Percentiles rank a stretch among this genome's conserved stretches.
Conservation (phyloP, 2,888 invertebrate species). For the Eledona agricola region DNA sequence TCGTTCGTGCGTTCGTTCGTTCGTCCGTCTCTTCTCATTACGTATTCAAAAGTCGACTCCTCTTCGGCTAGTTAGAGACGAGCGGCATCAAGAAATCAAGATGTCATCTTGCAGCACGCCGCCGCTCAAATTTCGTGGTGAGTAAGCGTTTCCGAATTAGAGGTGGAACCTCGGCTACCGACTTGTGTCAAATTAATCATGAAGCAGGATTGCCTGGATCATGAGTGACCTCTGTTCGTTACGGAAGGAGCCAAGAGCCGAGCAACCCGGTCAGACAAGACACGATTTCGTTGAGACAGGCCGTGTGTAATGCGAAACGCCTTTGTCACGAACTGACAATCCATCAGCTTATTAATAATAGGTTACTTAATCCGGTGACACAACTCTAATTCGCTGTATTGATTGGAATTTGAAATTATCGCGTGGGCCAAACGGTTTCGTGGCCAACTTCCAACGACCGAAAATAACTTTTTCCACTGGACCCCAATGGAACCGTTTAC, state of each 20-base stretch:
- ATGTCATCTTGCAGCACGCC: constrained; percentile 46
- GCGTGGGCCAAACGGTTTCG: constrained; percentile 36
- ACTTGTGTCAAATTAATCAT: constrained; percentile 45
- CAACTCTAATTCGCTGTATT: constrained; percentile 54
- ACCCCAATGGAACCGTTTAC: no score
- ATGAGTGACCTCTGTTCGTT: constrained; percentile 45
- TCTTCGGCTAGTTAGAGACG: constrained; percentile 47
- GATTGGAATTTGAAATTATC: constrained; percentile 47
- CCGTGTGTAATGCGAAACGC: constrained; percentile 42
- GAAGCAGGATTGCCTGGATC: constrained; percentile 34
- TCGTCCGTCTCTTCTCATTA: constrained; percentile 35
- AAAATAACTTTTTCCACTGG: no score
- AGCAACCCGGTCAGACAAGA: constrained; percentile 49
- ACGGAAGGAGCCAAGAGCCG: constrained; percentile 47
- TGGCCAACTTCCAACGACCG: no score
- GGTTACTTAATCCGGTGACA: constrained; percentile 57
- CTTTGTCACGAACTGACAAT: constrained; percentile 50
- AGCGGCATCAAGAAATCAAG: constrained; percentile 43
- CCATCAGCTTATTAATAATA: constrained; percentile 57
- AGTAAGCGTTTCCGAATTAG: constrained; percentile 32
- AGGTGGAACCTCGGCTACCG: no score
- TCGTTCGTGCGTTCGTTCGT: no score
- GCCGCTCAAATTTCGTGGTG: constrained; percentile 36
- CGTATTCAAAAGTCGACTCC: constrained; percentile 47
- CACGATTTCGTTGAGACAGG: constrained; percentile 39